Percentiles rank a stretch among this genome's conserved stretches.
Evolutionary conservation across 2,888 invertebrate species (phyloP).

Genomic region (Steinernema carpocapsae): DNA sequence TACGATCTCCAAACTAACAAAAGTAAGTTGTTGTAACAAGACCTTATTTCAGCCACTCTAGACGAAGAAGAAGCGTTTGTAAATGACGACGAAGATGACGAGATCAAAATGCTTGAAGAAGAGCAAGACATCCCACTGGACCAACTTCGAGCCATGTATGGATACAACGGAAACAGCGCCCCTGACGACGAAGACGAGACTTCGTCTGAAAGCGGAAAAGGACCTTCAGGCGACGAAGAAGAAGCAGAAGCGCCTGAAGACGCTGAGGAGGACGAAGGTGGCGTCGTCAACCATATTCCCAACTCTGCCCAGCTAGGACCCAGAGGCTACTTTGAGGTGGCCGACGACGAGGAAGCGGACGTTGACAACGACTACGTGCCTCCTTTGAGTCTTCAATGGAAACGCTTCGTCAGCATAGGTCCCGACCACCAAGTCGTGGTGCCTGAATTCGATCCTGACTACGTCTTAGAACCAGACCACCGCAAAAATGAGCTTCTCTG

Average conservation of each 20-base stretch:
- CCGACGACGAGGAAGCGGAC: constrained; percentile 19
- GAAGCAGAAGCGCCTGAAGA: constrained; percentile 46
- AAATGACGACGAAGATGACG: constrained; percentile 55
- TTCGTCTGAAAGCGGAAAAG: constrained; percentile 19
- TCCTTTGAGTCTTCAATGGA: background rate
- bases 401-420: constrained; percentile 16
- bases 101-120: constrained; percentile 59
- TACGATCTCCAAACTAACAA: no score
- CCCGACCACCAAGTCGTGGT: background rate
- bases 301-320: background rate
- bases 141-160: constrained; percentile 49
- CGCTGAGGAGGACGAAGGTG: constrained; percentile 76
- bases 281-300: constrained; percentile 20
- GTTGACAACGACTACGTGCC: constrained; percentile 30
- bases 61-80: constrained; percentile 63
- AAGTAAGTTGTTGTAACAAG: no score
- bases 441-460: background rate
- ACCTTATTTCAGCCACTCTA: constrained; percentile 56
- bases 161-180: constrained; percentile 23
- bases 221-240: constrained; percentile 45
- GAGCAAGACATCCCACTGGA: constrained; percentile 64
- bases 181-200: constrained; percentile 42
- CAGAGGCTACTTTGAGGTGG: constrained; percentile 19
- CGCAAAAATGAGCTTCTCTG: background rate
- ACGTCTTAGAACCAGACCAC: background rate